A percentile compares a stretch with the other conserved stretches of the same genome.
Evolutionary conservation across 1,140 invertebrate species (phyloP).

Genomic region (Pseudomyrmex dendroicus): DNA sequence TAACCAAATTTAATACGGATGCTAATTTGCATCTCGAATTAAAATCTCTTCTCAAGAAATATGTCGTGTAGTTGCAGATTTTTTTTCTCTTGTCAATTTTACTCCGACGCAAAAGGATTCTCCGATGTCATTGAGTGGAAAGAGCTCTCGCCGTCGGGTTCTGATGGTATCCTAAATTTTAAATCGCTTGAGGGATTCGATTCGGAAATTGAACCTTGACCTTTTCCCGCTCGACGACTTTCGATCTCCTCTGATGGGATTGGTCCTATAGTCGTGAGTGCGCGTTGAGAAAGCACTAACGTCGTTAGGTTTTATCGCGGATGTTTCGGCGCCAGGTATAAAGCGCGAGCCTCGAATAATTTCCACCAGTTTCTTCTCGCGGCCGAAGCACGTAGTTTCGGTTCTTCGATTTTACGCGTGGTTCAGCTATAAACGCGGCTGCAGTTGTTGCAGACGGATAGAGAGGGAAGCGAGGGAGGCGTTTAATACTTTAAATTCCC

Average conservation of each 20-base stretch:
- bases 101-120: slow-evolving; percentile 11
- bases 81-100: slow-evolving; percentile 22
- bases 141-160: slow-evolving; percentile 16
- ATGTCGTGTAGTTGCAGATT: background rate
- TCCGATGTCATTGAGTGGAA: background rate
- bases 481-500: too few relatives aligned
- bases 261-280: slow-evolving; percentile 12
- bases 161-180: slow-evolving; percentile 55
- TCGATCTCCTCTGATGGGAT: slow-evolving; percentile 49
- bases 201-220: slow-evolving; percentile 47
- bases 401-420: slow-evolving; percentile 28
- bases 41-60: background rate
- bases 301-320: slow-evolving; percentile 47
- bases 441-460: background rate
- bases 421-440: background rate
- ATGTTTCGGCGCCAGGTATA: slow-evolving; percentile 41
- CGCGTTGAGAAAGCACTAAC: background rate
- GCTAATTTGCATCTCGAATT: background rate
- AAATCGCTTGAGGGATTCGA: slow-evolving; percentile 34
- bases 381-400: slow-evolving; percentile 28
- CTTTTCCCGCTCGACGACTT: slow-evolving; percentile 17
- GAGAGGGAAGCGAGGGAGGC: too few relatives aligned
- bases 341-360: slow-evolving; percentile 51
- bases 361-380: slow-evolving; percentile 12
- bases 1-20: too few relatives aligned